Percentiles rank a stretch among this genome's conserved stretches.
These are phyloP conservation scores for Prunella fulvescens DNA, from an alignment of 2,113 vertebrate species.

Conservation along the genomic window DNA sequence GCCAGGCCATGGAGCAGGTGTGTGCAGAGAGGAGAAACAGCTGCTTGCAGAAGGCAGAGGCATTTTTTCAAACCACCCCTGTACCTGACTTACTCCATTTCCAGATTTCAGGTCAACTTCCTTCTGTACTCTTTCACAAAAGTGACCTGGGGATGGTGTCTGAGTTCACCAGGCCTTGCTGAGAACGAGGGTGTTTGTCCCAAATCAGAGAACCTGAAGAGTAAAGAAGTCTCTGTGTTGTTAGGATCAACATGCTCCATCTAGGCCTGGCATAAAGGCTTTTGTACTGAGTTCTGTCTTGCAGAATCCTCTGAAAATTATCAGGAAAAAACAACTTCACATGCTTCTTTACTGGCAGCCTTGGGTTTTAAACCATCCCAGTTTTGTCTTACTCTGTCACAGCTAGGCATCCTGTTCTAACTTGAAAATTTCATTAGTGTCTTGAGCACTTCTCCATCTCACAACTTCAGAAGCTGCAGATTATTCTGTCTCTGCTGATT, in stretches of 20 bases:
- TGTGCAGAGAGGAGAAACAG: background rate
- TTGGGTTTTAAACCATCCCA: background rate
- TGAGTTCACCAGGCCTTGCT: background rate
- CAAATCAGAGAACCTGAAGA: background rate
- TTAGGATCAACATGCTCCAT: background rate
- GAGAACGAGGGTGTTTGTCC: rapidly evolving
- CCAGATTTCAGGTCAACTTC: background rate
- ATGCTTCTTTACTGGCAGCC: background rate
- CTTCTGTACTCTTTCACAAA: background rate
- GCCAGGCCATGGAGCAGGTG: background rate
- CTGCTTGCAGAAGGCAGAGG: background rate
- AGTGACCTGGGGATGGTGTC: background rate
- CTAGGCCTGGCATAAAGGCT: background rate
- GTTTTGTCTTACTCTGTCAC: background rate
- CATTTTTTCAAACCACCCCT: background rate
- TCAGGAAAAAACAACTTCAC: background rate
- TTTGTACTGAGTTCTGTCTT: background rate
- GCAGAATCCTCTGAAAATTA: background rate
- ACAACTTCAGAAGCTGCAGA: background rate
- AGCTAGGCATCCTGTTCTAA: background rate
- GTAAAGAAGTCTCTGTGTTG: background rate
- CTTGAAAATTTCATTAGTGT: conserved; percentile 11
- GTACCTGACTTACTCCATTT: background rate
- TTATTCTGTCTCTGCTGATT: background rate
- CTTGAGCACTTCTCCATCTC: background rate